These are phyloP conservation scores for Papilio aristodemus DNA, from an alignment of 1,140 invertebrate genomes.

Conservation along the genomic window DNA sequence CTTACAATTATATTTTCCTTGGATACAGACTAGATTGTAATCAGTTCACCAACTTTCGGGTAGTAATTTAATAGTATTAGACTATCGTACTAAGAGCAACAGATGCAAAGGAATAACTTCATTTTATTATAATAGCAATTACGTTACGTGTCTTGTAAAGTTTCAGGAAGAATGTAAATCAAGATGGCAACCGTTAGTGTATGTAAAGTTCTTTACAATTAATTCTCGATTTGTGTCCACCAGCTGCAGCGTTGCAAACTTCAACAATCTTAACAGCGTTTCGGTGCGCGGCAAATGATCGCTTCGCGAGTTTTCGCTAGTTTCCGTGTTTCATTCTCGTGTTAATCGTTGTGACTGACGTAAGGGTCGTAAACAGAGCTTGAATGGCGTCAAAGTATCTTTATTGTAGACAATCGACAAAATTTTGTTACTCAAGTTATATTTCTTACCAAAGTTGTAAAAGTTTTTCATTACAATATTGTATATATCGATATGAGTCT, in stretches of 20 bases:
- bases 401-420: neutral
- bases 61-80: no score
- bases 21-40: no score
- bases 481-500: no score
- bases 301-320: neutral
- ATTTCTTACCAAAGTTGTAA: neutral
- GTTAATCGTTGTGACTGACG: neutral
- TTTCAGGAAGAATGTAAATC: neutral
- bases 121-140: neutral
- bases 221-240: slow-evolving; percentile 1
- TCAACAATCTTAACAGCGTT: neutral
- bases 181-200: neutral
- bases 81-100: no score
- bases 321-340: slow-evolving; percentile 12
- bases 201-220: neutral
- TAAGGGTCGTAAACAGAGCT: slow-evolving; percentile 6
- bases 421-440: neutral
- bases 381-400: neutral
- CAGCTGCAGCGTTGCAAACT: neutral
- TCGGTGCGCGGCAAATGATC: neutral
- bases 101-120: neutral
- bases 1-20: no score
- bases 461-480: no score
- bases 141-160: neutral
- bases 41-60: no score